These are phyloP conservation scores for Bombylius major DNA, from an alignment of 2,888 invertebrate species.

Conservation along the genomic window DNA sequence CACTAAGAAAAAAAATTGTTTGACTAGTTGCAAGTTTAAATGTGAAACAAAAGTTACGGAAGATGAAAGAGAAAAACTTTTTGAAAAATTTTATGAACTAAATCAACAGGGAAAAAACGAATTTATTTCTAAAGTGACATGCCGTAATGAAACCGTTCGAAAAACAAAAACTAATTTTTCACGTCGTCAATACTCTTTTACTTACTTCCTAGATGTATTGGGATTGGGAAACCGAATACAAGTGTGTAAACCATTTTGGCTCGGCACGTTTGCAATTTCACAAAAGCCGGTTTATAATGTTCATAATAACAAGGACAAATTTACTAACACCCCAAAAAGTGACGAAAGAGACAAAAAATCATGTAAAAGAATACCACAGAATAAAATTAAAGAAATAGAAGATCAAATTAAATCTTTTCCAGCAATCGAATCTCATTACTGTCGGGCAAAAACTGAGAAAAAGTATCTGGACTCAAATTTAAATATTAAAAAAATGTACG, in stretches of 20 bases:
- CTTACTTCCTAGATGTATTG: neutral
- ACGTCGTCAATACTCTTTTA: neutral
- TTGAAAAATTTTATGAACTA: neutral
- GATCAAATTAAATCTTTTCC: no score
- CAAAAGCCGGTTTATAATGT: conserved; percentile 4
- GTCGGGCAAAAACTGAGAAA: neutral
- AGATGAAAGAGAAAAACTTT: neutral
- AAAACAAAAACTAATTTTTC: neutral
- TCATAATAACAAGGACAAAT: neutral
- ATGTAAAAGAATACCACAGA: neutral
- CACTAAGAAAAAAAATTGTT: neutral
- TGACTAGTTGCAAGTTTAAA: neutral
- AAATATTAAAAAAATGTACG: neutral
- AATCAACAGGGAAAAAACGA: conserved; percentile 1
- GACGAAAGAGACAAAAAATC: neutral
- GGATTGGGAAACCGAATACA: conserved; percentile 1
- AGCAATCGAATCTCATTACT: no score
- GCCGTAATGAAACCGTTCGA: neutral
- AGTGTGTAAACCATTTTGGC: conserved; percentile 5
- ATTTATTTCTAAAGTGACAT: conserved; percentile 1
- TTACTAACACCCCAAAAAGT: neutral
- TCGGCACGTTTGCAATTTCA: conserved; percentile 3
- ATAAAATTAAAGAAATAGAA: neutral
- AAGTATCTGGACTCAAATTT: neutral
- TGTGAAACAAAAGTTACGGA: neutral